phyloP scores from a whole-genome alignment of 1,140 invertebrate genomes.

The Scaptomyza graminum region DNA sequence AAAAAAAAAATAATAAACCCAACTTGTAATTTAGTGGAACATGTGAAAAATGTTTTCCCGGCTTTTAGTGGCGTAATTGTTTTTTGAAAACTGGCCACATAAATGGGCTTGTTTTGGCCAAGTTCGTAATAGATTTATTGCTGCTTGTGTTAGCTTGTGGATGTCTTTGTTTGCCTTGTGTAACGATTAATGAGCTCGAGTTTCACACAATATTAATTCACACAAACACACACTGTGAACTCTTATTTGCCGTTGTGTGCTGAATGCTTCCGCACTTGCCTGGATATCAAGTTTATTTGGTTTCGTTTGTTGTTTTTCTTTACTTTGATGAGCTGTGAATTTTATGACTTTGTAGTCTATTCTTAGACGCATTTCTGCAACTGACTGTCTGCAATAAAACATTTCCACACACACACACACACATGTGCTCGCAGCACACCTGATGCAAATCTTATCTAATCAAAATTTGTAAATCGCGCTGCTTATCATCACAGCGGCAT shows the following conservation, averaged over 20 bases:
- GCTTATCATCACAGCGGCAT: constrained; percentile 36
- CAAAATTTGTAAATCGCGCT: not conserved
- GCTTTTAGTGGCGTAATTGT: constrained; percentile 21
- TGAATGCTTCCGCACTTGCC: constrained; percentile 15
- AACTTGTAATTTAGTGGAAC: constrained; percentile 24
- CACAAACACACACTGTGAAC: constrained; percentile 15
- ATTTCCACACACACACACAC: constrained; percentile 27
- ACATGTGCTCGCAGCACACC: not conserved
- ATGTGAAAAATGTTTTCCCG: constrained; percentile 37
- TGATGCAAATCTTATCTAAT: constrained; percentile 55
- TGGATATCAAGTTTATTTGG: constrained; percentile 3
- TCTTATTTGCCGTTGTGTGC: constrained; percentile 16
- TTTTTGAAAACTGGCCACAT: constrained; percentile 6
- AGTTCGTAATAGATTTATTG: constrained; percentile 36
- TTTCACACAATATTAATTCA: constrained; percentile 23
- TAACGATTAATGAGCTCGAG: constrained; percentile 37
- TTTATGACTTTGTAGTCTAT: constrained; percentile 24
- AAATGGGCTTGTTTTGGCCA: constrained; percentile 25
- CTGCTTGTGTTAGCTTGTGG: not conserved
- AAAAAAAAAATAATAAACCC: not conserved
- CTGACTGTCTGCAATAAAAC: not conserved
- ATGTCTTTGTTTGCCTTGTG: constrained; percentile 11
- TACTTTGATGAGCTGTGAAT: constrained; percentile 22
- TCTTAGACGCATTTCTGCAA: constrained; percentile 8
- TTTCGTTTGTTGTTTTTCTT: constrained; percentile 6